These are phyloP conservation scores for Galerucella pusilla DNA, from an alignment of 2,888 invertebrate species.

Conservation along the genomic window DNA sequence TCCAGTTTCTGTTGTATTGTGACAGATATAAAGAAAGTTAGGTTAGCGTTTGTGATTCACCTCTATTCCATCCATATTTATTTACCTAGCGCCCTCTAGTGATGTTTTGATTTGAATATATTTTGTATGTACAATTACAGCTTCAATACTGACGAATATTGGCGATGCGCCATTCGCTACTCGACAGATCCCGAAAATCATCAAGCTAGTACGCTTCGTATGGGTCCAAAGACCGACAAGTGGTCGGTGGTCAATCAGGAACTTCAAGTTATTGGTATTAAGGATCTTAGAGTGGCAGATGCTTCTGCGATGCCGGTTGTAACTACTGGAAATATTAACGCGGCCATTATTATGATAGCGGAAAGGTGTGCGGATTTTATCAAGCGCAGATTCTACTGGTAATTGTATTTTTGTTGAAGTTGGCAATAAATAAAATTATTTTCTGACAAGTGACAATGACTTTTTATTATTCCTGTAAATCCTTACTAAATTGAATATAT, in stretches of 20 bases:
- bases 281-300: constrained; percentile 45
- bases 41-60: no score
- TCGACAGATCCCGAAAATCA: constrained; percentile 81
- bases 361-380: constrained; percentile 47
- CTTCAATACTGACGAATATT: constrained; percentile 72
- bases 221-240: constrained; percentile 75
- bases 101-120: not conserved
- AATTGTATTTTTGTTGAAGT: not conserved
- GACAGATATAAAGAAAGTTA: no score
- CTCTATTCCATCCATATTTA: no score
- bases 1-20: no score
- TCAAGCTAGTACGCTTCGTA: constrained; percentile 81
- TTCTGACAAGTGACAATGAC: not conserved
- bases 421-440: not conserved
- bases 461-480: no score
- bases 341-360: constrained; percentile 46
- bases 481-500: no score
- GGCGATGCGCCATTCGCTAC: constrained; percentile 74
- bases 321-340: constrained; percentile 45
- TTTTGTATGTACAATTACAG: constrained; percentile 30
- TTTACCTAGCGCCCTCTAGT: no score
- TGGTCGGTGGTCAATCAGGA: constrained; percentile 68
- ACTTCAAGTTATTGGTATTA: constrained; percentile 45
- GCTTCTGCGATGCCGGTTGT: constrained; percentile 46
- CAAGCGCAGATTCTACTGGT: not conserved